Base-by-base conservation (phyloP, 1,140 invertebrate species). In the Caenorhabditis remanei region DNA sequence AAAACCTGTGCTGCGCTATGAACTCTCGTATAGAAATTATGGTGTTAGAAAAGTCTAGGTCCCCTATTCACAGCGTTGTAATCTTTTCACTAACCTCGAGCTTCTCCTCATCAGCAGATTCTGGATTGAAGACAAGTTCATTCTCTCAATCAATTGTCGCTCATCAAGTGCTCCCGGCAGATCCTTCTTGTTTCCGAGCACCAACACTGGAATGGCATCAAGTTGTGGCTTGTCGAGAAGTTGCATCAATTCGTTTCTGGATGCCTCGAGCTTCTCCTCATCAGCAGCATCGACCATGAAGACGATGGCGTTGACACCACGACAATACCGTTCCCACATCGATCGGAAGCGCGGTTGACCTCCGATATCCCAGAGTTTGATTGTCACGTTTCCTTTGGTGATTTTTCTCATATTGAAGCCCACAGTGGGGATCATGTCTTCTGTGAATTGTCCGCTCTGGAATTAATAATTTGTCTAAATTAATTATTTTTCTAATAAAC, bases 81-180 rank as follows among this genome's bases (percentile, higher is more conserved):
- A n/a, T n/a, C n/a, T n/a, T n/a, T n/a, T n/a, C n/a, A n/a, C n/a
- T n/a, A n/a, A n/a, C n/a, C n/a, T n/a, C n/a, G n/a, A n/a, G n/a
- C n/a, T 99, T 98, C 94, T 99, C 97, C 95, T 99, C 99, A 99
- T 94, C 98, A 99, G 94, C 98, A 99, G 95, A 94, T 99, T 98
- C 94, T 99, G 97, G 93, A 99, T 98, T 46, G 97, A 96, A 87
- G 96, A 96, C 88, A 99, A 94, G 94, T 99, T 99, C 98, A 99
- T 98, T 95, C 96, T 95, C 94, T 99, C 97, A 94, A 99, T 99
- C 86, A 99, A 95, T 88, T 98, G 97, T 93, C 97, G 97, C 94
- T 99, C 98, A 94, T 99, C 98, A 67, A 99, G 94, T 56, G 98
- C 97, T 93, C 96, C 95, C 63, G 97, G 96, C 93, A 99, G 94